Evolutionary conservation across 2,888 invertebrate genomes (phyloP).

Genomic region (Macrophya annulata): DNA sequence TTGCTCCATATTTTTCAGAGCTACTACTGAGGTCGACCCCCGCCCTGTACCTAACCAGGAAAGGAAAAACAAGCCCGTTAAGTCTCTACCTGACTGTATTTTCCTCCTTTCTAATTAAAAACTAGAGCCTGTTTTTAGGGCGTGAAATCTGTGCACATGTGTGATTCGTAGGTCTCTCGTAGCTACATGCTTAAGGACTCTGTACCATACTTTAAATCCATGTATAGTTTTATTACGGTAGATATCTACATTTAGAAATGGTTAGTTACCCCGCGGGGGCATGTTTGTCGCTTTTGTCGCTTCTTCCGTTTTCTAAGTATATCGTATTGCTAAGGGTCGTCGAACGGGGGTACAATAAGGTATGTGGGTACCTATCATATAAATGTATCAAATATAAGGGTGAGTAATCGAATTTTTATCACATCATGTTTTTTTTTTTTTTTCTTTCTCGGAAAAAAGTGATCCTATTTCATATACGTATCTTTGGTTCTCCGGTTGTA

Average conservation of each 20-base stretch:
- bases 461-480: neutral
- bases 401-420: conserved; percentile 25
- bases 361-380: neutral
- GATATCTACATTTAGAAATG: neutral
- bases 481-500: neutral
- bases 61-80: conserved; percentile 47
- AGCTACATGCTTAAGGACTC: neutral
- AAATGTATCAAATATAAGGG: conserved; percentile 15
- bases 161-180: neutral
- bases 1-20: conserved; percentile 53
- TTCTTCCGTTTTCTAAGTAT: neutral
- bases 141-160: conserved; percentile 32
- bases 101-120: conserved; percentile 52
- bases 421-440: too few species aligned
- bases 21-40: neutral
- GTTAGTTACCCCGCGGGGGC: neutral
- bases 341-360: neutral
- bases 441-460: neutral
- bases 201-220: neutral
- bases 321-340: conserved; percentile 26
- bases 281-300: neutral
- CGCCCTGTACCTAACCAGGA: neutral
- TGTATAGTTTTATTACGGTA: neutral
- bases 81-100: conserved; percentile 51
- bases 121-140: conserved; percentile 28